A percentile compares a stretch with the other conserved stretches of the same genome.
Evolutionary conservation across 1,140 invertebrate genomes (phyloP).

Genomic region (Cryptotermes secundus): DNA sequence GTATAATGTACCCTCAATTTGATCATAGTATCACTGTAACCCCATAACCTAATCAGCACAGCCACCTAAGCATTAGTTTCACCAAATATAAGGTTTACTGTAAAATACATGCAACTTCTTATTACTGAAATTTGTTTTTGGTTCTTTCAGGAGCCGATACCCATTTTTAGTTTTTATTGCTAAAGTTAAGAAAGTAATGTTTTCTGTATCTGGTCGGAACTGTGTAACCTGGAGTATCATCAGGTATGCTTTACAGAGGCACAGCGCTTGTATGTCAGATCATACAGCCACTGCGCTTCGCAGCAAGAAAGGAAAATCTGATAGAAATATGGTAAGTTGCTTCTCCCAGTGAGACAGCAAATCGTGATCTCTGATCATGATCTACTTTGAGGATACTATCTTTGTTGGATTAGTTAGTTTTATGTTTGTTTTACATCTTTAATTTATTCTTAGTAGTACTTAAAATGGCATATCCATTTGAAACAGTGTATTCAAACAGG

Average conservation of each 20-base stretch:
- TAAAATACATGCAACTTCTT: too few relatives aligned
- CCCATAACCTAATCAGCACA: too few relatives aligned
- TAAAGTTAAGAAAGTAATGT: background rate
- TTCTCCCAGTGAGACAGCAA: background rate
- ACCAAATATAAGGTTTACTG: too few relatives aligned
- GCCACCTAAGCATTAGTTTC: too few relatives aligned
- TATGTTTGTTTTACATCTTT: too few relatives aligned
- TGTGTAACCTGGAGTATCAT: background rate
- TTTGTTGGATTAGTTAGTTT: background rate
- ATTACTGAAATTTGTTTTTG: too few relatives aligned
- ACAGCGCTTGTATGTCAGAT: background rate
- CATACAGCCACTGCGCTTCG: constrained; percentile 48
- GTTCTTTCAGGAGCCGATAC: too few relatives aligned
- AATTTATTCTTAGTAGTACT: background rate
- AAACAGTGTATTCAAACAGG: background rate
- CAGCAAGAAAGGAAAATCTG: constrained; percentile 55
- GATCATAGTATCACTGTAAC: too few relatives aligned
- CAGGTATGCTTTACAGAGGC: background rate
- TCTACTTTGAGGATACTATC: background rate
- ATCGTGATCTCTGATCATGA: background rate
- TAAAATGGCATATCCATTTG: background rate
- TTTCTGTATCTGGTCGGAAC: background rate
- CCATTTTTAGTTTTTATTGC: too few relatives aligned
- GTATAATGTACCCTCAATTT: too few relatives aligned
- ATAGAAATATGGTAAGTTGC: constrained; percentile 43